Base-by-base conservation (phyloP, 2,888 invertebrate genomes). In the Monopis laevigella region DNA sequence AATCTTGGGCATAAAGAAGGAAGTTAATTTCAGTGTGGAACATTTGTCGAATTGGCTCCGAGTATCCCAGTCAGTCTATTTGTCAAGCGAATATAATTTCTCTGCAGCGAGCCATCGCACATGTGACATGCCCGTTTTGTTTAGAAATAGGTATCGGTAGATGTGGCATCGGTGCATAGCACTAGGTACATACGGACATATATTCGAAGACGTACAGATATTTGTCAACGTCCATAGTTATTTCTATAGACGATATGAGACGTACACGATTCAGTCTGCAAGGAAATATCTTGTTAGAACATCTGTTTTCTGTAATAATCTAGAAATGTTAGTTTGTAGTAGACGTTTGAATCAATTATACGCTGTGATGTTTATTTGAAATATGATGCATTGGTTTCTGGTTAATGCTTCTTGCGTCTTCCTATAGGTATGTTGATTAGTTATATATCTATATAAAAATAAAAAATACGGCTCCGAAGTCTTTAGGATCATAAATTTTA, bases 81-180 rank as follows among this genome's bases (percentile, higher is more conserved):
- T 66, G 65, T 65, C 60, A 60, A 62, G 53, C 60, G 56, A 58
- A 62, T 62, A 62, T 64, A 64, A 62, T 64, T 63, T 62, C 51
- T 53, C 55, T 56, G 56, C 58, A 59, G 52, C 52, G 49, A 52
- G 49, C 51, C 50, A 49, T 52, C 52, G 51, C 45, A 46, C 47
- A 46, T 48, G 47, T 39, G 39, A 34, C 35, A 43, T 40, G 40
- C 40, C 14, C 46, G 49, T 53, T 56, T 58, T 54, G 52, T 52
- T 51, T 45, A 43, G 38, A 43, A 40, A 48, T 48, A 46, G 46
- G n/a, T n/a, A n/a, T n/a, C 50, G 53, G 53, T 53, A 52, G 52
- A 50, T 29, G 40, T 12, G 11, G 17, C 36, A 36, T 36, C 36
- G 36, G 21, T 53, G 51, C 53, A 46, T 43, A 51, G 50, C 52